Evolutionary conservation across 2,113 vertebrate genomes (phyloP).

Genomic region (Cacatua alba): DNA sequence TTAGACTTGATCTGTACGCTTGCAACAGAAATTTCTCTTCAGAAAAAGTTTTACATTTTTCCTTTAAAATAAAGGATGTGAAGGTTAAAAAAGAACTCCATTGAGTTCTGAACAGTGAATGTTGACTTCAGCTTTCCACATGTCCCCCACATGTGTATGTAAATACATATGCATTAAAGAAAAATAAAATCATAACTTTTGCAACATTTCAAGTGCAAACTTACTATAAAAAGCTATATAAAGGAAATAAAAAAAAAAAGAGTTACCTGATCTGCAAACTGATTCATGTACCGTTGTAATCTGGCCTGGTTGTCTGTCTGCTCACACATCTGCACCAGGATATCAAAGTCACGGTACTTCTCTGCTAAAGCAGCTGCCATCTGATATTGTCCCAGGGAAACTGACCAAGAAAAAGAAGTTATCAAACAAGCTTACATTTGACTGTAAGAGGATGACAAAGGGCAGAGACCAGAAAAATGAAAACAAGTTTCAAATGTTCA

Average conservation of each 20-base stretch:
- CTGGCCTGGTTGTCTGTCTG: constrained; percentile 92
- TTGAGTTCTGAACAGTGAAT: neutral
- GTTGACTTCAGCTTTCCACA: neutral
- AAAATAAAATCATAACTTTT: neutral
- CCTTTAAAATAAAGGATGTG: neutral
- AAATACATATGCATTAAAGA: neutral
- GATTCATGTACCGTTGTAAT: constrained; percentile 92
- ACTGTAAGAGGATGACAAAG: neutral
- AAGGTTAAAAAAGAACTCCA: neutral
- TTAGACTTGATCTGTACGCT: neutral
- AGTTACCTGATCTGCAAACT: constrained; percentile 92
- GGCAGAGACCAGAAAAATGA: neutral
- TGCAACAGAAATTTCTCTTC: neutral
- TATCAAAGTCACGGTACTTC: constrained; percentile 97
- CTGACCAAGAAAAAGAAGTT: constrained; percentile 64
- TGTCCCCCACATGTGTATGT: fast-evolving
- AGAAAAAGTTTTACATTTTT: neutral
- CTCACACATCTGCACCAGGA: constrained; percentile 95
- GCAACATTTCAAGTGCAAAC: neutral
- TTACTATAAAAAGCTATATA: neutral
- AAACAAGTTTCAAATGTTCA: neutral
- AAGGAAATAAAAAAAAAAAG: neutral
- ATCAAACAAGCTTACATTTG: neutral
- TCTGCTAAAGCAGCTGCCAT: constrained; percentile 92
- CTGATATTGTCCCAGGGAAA: constrained; percentile 90